Evolutionary conservation across 53 echinoderm and acorn worm species (phyloP).

Genomic region (Zoroaster sp.): DNA sequence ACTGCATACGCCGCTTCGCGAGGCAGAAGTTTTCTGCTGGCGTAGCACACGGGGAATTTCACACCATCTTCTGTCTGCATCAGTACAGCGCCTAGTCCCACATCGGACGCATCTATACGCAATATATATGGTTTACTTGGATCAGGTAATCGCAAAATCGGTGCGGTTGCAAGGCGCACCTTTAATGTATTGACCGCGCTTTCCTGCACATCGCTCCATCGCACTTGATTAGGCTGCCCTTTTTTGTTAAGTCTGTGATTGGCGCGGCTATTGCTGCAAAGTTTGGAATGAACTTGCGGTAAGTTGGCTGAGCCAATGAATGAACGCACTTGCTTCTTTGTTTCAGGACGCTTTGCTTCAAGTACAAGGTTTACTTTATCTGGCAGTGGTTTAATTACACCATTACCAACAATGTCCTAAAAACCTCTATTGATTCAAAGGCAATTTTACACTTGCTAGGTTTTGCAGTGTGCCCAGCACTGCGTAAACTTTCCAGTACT

Average conservation of each 20-base stretch:
- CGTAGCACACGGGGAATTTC: constrained; percentile 27
- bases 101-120: constrained; percentile 37
- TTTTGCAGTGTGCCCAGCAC: constrained; percentile 63
- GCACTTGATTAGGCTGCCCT: constrained; percentile 20
- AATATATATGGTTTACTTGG: neutral
- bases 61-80: constrained; percentile 21
- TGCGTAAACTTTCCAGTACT: constrained; percentile 29
- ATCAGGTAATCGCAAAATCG: constrained; percentile 16
- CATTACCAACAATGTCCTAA: constrained; percentile 61
- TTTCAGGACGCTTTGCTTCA: constrained; percentile 27
- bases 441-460: constrained; percentile 61
- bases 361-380: constrained; percentile 18
- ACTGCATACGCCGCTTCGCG: constrained; percentile 23
- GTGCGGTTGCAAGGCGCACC: neutral
- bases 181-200: constrained; percentile 18
- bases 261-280: constrained; percentile 54
- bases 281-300: constrained; percentile 55
- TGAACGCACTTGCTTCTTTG: constrained; percentile 54
- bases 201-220: constrained; percentile 1
- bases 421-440: constrained; percentile 55
- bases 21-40: constrained; percentile 18
- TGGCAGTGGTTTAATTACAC: constrained; percentile 26
- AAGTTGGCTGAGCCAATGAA: constrained; percentile 40
- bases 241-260: constrained; percentile 63
- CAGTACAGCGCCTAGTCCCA: constrained; percentile 40